A percentile compares a stretch with the other conserved stretches of the same genome.
These are phyloP conservation scores for Papilio gigon DNA, from an alignment of 2,888 invertebrate species.

Conservation along the genomic window DNA sequence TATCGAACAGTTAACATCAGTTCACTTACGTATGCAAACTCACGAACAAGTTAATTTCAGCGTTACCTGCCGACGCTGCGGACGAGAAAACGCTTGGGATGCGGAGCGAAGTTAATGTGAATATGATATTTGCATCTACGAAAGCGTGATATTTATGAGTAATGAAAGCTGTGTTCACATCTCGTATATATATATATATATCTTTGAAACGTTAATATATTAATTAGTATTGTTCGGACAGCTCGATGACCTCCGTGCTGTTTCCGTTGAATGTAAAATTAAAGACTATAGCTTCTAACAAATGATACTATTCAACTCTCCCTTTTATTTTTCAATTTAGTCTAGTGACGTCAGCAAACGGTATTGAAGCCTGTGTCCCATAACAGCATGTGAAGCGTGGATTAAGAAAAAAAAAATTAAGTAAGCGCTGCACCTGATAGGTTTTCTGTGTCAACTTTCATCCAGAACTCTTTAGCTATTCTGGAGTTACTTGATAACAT, in stretches of 20 bases:
- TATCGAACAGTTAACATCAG: constrained; percentile 11
- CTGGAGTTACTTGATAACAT: too few species aligned
- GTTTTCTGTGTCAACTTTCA: too few species aligned
- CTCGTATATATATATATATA: not conserved
- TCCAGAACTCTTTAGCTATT: too few species aligned
- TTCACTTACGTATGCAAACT: constrained; percentile 24
- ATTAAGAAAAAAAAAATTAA: too few species aligned
- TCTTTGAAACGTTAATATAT: not conserved
- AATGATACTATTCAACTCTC: too few species aligned
- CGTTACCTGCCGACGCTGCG: constrained; percentile 22
- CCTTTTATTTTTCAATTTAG: too few species aligned
- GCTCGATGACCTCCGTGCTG: not conserved
- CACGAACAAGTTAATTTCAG: constrained; percentile 27
- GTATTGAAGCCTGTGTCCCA: too few species aligned
- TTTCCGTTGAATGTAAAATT: too few species aligned
- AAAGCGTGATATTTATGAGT: constrained; percentile 16
- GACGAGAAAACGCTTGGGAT: constrained; percentile 25
- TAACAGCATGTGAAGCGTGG: too few species aligned
- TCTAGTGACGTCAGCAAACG: too few species aligned
- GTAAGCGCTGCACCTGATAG: too few species aligned
- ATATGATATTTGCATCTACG: constrained; percentile 34
- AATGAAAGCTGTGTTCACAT: constrained; percentile 6
- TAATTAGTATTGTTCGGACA: not conserved
- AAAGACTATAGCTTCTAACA: too few species aligned
- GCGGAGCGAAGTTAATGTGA: constrained; percentile 32